phyloP scores from a whole-genome alignment of 2,113 vertebrate genomes.

The Pseudolaguvia tuberculata region DNA sequence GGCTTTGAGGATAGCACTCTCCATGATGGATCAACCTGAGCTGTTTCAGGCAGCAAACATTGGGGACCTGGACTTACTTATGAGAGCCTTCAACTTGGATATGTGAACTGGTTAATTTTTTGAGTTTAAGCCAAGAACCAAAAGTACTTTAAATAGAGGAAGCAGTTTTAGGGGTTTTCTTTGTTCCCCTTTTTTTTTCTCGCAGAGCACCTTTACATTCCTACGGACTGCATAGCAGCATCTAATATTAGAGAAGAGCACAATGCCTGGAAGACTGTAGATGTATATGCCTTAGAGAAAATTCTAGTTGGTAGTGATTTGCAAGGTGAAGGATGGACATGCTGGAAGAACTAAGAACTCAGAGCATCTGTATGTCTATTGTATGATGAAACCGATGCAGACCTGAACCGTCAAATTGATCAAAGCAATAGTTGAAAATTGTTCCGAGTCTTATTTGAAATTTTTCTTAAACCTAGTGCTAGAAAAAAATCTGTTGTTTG shows the following conservation, averaged over 20 bases:
- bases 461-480: constrained; percentile 39
- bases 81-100: constrained; percentile 93
- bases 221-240: constrained; percentile 52
- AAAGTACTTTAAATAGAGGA: constrained; percentile 57
- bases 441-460: constrained; percentile 43
- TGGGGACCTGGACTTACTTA: constrained; percentile 90
- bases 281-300: constrained; percentile 71
- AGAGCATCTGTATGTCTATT: neutral
- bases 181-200: constrained; percentile 30
- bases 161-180: constrained; percentile 14
- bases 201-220: constrained; percentile 60
- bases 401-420: constrained; percentile 5
- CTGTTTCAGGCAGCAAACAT: constrained; percentile 96
- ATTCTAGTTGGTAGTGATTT: constrained; percentile 63
- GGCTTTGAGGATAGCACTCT: constrained; percentile 90
- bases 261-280: constrained; percentile 65
- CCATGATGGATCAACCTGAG: constrained; percentile 96
- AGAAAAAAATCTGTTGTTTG: constrained; percentile 52
- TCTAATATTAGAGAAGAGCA: constrained; percentile 69
- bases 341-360: constrained; percentile 32
- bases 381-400: constrained; percentile 9
- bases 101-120: constrained; percentile 64
- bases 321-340: constrained; percentile 50
- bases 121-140: constrained; percentile 57
- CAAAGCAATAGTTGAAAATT: constrained; percentile 43